Base-by-base conservation (phyloP, 2,797 vertebrate species). In the Lateolabrax maculatus region DNA sequence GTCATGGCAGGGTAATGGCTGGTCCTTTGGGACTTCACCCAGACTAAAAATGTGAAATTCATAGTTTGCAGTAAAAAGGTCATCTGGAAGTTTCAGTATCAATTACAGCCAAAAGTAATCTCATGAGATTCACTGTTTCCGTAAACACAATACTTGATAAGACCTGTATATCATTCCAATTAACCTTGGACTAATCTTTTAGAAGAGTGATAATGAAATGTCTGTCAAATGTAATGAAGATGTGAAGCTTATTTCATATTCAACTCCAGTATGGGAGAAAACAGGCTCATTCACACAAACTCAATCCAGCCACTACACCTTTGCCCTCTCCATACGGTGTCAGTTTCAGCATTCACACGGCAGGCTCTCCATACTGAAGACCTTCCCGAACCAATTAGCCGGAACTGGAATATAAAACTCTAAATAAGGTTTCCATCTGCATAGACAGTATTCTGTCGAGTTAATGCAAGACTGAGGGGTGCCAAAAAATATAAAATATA, bases 11-110 rank as follows among this genome's bases (percentile, higher is more conserved):
- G 62, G 57, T 71, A 75, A 89, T 70, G 79, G 81, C 80, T 23
- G 75, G 48, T 87, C 89, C 77, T 70, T 1, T 0, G 88, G 88
- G 87, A 75, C 75, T 66, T 80, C 41, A 72, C 21, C 66, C 75
- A n/a, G 62, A 79, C 77, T 57, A 23, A 61, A 60, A 83, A 87
- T 82, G 80, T 73, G 75, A 84, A 87, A 90, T 87, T 85, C 77
- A 83, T 61, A 90, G 81, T 63, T 79, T 85, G 81, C 83, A 25
- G 51, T 85, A 61, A 89, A 90, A 93, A 92, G 89, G 91, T 92
- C 88, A 89, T 80, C 39, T 64, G 82, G 51, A 90, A 87, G 84
- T 89, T 90, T 90, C 67, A 70, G 75, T 72, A 88, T 89, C 90
- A 93, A 90, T 91, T 91, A 91, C 44, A 16, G 69, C 52, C 56